These are phyloP conservation scores for Belonocnema kinseyi DNA, from an alignment of 1,140 invertebrate species.

Conservation along the genomic window DNA sequence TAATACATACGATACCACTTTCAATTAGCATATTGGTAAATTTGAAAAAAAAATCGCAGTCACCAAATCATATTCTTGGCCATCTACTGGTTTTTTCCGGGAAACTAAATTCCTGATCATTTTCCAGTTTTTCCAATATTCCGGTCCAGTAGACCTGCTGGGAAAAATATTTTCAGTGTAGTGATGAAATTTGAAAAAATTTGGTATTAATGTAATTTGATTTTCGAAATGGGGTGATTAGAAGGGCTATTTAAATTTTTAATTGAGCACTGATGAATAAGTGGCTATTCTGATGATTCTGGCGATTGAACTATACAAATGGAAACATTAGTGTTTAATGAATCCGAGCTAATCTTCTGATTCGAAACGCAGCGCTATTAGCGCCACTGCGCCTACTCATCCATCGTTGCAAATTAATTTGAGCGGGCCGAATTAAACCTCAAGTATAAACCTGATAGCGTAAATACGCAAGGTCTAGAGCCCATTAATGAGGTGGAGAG, in stretches of 20 bases:
- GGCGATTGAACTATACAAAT: neutral
- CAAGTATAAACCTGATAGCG: conserved; percentile 63
- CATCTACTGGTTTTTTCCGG: too few relatives aligned
- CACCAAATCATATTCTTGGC: too few relatives aligned
- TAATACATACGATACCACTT: too few relatives aligned
- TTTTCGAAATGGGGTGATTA: neutral
- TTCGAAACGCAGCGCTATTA: conserved; percentile 60
- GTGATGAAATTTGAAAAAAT: neutral
- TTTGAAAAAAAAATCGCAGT: too few relatives aligned
- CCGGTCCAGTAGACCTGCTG: too few relatives aligned
- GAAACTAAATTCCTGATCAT: too few relatives aligned
- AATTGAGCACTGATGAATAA: neutral
- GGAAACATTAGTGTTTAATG: conserved; percentile 13
- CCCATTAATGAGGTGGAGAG: conserved; percentile 69
- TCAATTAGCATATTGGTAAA: too few relatives aligned
- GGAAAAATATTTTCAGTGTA: too few relatives aligned
- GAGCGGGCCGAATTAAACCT: conserved; percentile 68
- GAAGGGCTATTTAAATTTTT: neutral
- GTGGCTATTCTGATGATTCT: neutral
- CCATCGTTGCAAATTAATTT: conserved; percentile 73
- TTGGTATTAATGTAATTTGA: neutral
- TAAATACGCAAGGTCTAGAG: conserved; percentile 49
- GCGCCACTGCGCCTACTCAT: conserved; percentile 57
- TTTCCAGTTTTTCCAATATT: too few relatives aligned
- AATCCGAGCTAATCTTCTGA: conserved; percentile 59